phyloP scores from a whole-genome alignment of 2,888 invertebrate genomes.

The Xylota sylvarum region DNA sequence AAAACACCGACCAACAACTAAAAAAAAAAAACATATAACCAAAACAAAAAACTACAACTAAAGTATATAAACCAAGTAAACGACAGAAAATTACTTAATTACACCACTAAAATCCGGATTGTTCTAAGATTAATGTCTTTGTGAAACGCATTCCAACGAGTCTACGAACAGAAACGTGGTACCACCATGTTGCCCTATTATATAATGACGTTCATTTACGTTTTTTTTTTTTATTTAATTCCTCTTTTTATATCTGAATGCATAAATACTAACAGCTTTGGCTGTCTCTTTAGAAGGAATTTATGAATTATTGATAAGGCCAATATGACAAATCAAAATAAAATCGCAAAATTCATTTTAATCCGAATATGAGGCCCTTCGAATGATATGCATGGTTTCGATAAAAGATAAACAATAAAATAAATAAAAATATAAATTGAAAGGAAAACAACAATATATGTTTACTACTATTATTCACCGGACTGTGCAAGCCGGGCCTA shows the following conservation, averaged over 20 bases:
- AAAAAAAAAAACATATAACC: slow-evolving; percentile 3
- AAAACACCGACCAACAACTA: slow-evolving; percentile 1
- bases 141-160: slow-evolving; percentile 43
- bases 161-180: slow-evolving; percentile 16
- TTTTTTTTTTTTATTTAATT: slow-evolving; percentile 3
- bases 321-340: slow-evolving; percentile 41
- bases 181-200: slow-evolving; percentile 24
- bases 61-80: slow-evolving; percentile 29
- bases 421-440: not conserved
- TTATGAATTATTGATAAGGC: slow-evolving; percentile 58
- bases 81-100: slow-evolving; percentile 64
- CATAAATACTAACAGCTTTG: slow-evolving; percentile 25
- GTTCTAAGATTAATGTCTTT: slow-evolving; percentile 48
- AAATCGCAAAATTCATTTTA: slow-evolving; percentile 32
- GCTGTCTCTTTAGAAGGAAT: slow-evolving; percentile 27
- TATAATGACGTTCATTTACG: slow-evolving; percentile 6
- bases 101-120: slow-evolving; percentile 59
- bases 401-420: slow-evolving; percentile 40
- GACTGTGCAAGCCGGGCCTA: not conserved
- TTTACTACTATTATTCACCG: slow-evolving; percentile 26
- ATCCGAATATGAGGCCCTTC: slow-evolving; percentile 23
- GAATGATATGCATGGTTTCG: not conserved
- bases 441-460: slow-evolving; percentile 2
- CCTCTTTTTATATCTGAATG: slow-evolving; percentile 10
- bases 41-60: slow-evolving; percentile 1